Evolutionary conservation across 1,140 invertebrate species (phyloP).

Genomic region (Teleopsis dalmanni): DNA sequence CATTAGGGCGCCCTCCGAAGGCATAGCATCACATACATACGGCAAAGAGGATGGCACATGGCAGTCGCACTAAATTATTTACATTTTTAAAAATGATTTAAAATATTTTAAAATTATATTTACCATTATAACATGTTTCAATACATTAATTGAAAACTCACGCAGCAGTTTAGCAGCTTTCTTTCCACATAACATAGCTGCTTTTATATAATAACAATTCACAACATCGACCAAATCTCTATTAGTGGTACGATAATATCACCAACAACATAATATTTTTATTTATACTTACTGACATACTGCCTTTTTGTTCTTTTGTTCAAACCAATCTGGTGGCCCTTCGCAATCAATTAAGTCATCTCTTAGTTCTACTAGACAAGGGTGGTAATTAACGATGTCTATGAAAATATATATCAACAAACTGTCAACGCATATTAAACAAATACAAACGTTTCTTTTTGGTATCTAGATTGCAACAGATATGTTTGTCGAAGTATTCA

Average conservation of each 20-base stretch:
- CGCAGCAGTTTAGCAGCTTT: conserved; percentile 25
- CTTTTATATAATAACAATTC: conserved; percentile 31
- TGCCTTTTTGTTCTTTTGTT: conserved; percentile 20
- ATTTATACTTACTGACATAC: conserved; percentile 17
- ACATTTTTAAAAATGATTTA: not conserved
- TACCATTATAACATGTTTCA: conserved; percentile 16
- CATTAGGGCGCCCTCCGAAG: not conserved
- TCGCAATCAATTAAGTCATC: conserved; percentile 40
- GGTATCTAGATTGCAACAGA: conserved; percentile 18
- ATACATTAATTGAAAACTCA: conserved; percentile 28
- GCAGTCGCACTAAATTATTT: conserved; percentile 9
- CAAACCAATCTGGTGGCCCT: conserved; percentile 38
- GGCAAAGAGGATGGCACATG: conserved; percentile 8
- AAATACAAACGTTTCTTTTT: conserved; percentile 20
- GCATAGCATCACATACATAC: conserved; percentile 10
- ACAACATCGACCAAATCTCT: conserved; percentile 29
- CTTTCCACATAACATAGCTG: conserved; percentile 31
- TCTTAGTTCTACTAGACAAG: conserved; percentile 29
- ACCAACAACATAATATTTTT: too few species aligned
- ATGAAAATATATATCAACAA: not conserved
- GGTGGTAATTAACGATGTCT: conserved; percentile 19
- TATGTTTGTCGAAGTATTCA: conserved; percentile 19
- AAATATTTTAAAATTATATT: conserved; percentile 2
- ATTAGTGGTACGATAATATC: too few species aligned
- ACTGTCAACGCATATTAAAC: not conserved